Percentiles rank a stretch among this genome's conserved stretches.
Conservation (phyloP, 2,888 invertebrate genomes). For the Pristionchus maxplancki region DNA sequence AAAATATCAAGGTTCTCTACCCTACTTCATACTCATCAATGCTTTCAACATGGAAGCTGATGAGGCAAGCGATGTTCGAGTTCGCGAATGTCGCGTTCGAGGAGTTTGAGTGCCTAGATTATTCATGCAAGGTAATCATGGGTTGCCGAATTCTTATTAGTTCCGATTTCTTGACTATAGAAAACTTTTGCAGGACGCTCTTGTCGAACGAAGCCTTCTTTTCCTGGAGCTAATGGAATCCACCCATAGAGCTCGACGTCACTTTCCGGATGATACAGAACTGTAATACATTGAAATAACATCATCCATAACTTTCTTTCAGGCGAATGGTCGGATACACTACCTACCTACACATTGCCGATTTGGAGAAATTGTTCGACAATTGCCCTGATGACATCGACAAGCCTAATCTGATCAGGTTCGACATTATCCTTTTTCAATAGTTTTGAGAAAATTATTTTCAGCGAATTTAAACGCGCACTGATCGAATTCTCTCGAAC, state of each 20-base stretch:
- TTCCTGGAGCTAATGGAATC: neutral
- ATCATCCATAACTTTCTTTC: too few species aligned
- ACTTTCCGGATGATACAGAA: neutral
- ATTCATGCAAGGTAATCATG: neutral
- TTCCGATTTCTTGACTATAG: too few species aligned
- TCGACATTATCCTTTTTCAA: neutral
- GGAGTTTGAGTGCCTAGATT: neutral
- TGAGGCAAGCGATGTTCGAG: neutral
- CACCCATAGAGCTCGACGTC: neutral
- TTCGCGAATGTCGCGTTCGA: neutral
- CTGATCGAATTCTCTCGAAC: neutral
- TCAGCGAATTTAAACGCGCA: neutral
- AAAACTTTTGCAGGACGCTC: neutral
- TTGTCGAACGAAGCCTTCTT: neutral
- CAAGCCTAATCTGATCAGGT: neutral
- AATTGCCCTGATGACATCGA: neutral
- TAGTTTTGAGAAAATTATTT: too few species aligned
- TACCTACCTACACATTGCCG: neutral
- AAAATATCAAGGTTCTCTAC: neutral
- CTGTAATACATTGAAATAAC: neutral
- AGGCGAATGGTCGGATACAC: neutral
- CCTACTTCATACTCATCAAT: neutral
- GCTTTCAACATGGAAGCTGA: neutral
- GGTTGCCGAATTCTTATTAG: too few species aligned
- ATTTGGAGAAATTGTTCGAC: neutral